phyloP scores from a whole-genome alignment of 2,797 vertebrate genomes.

The Eulemur albifrons region DNA sequence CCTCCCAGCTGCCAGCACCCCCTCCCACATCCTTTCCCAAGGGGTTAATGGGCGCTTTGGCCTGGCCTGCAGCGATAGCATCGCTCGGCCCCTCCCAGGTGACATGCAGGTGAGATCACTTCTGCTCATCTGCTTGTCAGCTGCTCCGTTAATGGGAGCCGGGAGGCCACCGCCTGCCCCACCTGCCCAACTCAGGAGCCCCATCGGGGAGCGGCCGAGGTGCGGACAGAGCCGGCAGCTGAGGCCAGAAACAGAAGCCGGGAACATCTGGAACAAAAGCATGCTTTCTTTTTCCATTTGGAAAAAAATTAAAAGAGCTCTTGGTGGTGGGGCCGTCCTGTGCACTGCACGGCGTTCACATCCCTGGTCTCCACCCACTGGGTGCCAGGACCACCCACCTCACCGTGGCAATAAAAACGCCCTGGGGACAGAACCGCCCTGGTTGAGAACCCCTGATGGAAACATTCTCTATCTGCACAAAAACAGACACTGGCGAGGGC shows the following conservation, averaged over 20 bases:
- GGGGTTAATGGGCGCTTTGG: neutral
- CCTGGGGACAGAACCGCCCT: neutral
- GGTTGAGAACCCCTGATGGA: neutral
- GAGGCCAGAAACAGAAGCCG: accelerated
- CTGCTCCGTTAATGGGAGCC: neutral
- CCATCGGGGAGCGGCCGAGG: neutral
- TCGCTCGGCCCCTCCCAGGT: neutral
- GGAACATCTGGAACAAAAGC: neutral
- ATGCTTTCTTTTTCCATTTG: neutral
- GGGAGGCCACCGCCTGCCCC: neutral
- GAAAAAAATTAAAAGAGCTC: neutral
- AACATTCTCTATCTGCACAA: neutral
- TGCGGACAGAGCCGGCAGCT: neutral
- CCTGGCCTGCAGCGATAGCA: neutral
- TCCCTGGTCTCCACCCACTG: neutral
- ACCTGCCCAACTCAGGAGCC: neutral
- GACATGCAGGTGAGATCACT: neutral
- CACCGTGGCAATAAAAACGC: accelerated
- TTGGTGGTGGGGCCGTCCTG: neutral
- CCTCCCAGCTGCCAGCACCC: neutral
- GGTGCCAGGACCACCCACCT: neutral
- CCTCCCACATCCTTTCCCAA: neutral
- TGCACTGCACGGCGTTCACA: accelerated
- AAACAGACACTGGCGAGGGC: neutral
- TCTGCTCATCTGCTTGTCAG: slow-evolving; percentile 12